phyloP scores from a whole-genome alignment of 2,113 vertebrate genomes.

The Okapia johnstoni region DNA sequence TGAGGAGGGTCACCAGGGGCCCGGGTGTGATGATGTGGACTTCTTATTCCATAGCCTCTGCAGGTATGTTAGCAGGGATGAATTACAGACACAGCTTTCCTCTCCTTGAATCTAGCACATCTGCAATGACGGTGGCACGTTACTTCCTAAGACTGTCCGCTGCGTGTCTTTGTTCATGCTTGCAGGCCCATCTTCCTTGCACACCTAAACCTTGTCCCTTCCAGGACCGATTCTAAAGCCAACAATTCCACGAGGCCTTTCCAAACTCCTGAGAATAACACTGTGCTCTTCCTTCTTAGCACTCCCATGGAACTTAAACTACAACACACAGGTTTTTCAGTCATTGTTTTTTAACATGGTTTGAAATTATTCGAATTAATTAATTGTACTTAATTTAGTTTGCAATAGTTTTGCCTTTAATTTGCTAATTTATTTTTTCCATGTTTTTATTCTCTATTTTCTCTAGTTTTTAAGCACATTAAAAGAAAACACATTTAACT shows the following conservation, averaged over 20 bases:
- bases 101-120: background rate
- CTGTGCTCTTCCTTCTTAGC: background rate
- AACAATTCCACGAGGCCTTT: background rate
- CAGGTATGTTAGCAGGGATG: no score
- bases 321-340: background rate
- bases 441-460: background rate
- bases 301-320: background rate
- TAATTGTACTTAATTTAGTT: background rate
- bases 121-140: no score
- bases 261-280: background rate
- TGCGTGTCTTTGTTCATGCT: background rate
- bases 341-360: background rate
- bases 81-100: background rate
- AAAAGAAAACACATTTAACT: background rate
- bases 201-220: background rate
- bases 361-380: background rate
- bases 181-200: background rate
- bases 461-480: background rate
- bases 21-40: background rate
- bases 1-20: fast-evolving
- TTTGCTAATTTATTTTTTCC: background rate
- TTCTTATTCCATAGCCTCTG: background rate
- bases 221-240: background rate
- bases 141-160: background rate
- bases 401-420: background rate